Evolutionary conservation across 2,113 vertebrate species (phyloP).

Genomic region (Phodopus roborovskii): DNA sequence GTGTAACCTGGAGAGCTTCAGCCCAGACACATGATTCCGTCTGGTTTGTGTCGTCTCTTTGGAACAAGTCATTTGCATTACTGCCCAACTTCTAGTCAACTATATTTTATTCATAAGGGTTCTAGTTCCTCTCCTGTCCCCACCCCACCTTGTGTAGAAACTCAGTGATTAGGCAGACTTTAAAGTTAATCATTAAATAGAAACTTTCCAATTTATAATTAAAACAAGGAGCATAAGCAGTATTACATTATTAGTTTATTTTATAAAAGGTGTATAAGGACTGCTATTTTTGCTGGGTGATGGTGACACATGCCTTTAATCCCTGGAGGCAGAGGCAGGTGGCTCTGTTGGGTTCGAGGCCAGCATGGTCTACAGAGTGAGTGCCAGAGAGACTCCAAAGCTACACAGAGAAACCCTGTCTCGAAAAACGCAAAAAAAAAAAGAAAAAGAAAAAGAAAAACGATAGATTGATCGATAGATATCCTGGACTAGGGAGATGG

Average conservation of each 20-base stretch:
- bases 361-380: neutral
- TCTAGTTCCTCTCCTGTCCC: neutral
- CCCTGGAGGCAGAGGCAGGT: neutral
- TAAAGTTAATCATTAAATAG: conserved; percentile 63
- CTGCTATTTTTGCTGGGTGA: conserved; percentile 21
- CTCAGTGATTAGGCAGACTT: conserved; percentile 41
- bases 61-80: neutral
- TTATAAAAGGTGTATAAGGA: neutral
- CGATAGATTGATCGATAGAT: neutral
- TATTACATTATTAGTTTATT: neutral
- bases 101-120: conserved; percentile 13
- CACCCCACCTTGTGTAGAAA: neutral
- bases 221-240: conserved; percentile 41
- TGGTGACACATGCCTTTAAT: neutral
- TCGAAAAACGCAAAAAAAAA: neutral
- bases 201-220: conserved; percentile 24
- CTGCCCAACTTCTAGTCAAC: neutral
- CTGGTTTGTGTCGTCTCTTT: neutral
- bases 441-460: too few relatives aligned
- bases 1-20: neutral
- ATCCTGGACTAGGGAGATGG: neutral
- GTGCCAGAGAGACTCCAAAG: neutral
- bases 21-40: neutral
- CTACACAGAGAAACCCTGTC: neutral
- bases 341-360: neutral